phyloP scores from a whole-genome alignment of 2,888 invertebrate genomes.

The Lasioglossum pauxillum region DNA sequence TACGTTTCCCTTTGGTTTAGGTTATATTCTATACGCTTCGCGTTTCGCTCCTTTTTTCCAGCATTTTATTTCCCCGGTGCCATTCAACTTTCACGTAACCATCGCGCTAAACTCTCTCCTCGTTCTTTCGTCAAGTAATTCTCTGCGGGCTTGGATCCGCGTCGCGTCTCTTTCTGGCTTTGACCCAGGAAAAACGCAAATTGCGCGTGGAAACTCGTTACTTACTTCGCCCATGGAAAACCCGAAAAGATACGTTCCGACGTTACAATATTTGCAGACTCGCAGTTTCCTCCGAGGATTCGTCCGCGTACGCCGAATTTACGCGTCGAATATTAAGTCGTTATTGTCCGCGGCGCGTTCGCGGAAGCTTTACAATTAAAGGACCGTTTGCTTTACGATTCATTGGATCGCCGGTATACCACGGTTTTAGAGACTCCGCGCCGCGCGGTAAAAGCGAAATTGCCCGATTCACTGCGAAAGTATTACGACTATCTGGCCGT shows the following conservation, averaged over 20 bases:
- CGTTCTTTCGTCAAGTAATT: slow-evolving; percentile 27
- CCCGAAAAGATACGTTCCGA: background rate
- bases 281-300: background rate
- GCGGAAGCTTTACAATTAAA: slow-evolving; percentile 32
- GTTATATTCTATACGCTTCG: slow-evolving; percentile 48
- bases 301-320: background rate
- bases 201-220: background rate
- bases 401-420: slow-evolving; percentile 1
- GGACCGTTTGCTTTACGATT: slow-evolving; percentile 37
- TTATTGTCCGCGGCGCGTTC: slow-evolving; percentile 29
- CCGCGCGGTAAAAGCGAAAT: slow-evolving; percentile 21
- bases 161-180: background rate
- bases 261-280: background rate
- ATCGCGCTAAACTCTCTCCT: slow-evolving; percentile 28
- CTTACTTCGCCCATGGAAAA: background rate
- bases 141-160: slow-evolving; percentile 9
- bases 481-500: slow-evolving; percentile 42
- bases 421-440: slow-evolving; percentile 12
- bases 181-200: background rate
- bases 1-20: slow-evolving; percentile 52
- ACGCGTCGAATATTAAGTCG: slow-evolving; percentile 36
- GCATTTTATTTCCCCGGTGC: background rate
- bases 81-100: slow-evolving; percentile 42
- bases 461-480: slow-evolving; percentile 32
- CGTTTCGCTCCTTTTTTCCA: slow-evolving; percentile 33